Percentiles rank a stretch among this genome's conserved stretches.
Conservation (phyloP, 2,113 vertebrate species). For the Mirounga angustirostris region DNA sequence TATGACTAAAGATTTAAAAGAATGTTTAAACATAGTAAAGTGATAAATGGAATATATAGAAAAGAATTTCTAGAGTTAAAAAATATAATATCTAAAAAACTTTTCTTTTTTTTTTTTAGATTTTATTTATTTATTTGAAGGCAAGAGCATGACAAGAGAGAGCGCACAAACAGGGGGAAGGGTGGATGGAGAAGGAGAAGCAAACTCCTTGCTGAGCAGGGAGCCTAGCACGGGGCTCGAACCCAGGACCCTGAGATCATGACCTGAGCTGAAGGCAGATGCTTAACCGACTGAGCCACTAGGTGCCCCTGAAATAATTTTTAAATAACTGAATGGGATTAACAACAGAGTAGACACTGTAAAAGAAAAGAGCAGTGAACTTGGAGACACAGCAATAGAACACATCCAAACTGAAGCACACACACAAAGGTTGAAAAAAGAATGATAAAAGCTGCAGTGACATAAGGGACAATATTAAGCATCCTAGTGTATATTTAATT, state of each 20-base stretch:
- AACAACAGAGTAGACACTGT: neutral
- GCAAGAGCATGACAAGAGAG: neutral
- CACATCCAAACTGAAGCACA: neutral
- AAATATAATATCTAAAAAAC: neutral
- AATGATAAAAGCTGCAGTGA: neutral
- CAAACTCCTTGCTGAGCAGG: neutral
- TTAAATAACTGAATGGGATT: neutral
- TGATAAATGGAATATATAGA: neutral
- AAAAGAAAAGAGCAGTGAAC: neutral
- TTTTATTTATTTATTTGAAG: neutral
- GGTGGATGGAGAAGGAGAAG: neutral
- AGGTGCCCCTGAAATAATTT: neutral
- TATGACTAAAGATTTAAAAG: neutral
- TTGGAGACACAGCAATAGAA: neutral
- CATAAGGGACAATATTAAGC: neutral
- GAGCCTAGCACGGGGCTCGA: neutral
- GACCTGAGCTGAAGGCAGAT: neutral
- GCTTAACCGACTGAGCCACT: neutral
- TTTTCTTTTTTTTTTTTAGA: neutral
- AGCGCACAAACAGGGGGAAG: neutral
- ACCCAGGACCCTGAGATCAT: neutral
- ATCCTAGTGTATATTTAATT: neutral
- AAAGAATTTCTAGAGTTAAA: neutral
- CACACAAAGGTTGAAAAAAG: neutral
- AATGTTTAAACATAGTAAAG: neutral